A percentile compares a stretch with the other conserved stretches of the same genome.
phyloP scores from a whole-genome alignment of 2,113 vertebrate genomes.

The Sphaerodactylus townsendi region DNA sequence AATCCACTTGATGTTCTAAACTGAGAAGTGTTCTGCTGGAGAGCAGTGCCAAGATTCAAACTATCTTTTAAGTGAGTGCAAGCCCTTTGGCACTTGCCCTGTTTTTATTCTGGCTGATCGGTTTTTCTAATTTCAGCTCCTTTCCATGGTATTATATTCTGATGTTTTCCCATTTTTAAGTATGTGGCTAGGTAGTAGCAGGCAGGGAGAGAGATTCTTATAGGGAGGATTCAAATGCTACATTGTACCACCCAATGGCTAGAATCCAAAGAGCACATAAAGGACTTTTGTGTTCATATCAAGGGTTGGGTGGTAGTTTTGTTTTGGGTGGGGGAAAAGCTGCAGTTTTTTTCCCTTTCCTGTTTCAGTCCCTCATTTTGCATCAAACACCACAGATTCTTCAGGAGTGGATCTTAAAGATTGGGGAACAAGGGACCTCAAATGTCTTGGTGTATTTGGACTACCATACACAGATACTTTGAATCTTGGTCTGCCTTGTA shows the following conservation, averaged over 20 bases:
- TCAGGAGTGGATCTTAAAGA: neutral
- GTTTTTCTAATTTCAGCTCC: neutral
- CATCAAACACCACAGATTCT: neutral
- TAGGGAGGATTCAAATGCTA: too few relatives aligned
- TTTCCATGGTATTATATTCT: neutral
- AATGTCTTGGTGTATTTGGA: neutral
- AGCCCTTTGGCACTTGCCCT: neutral
- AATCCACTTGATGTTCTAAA: constrained; percentile 1
- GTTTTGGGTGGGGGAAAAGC: neutral
- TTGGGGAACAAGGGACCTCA: neutral
- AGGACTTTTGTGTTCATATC: neutral
- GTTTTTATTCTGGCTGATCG: neutral
- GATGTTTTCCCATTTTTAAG: neutral
- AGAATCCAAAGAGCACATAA: neutral
- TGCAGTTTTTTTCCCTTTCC: neutral
- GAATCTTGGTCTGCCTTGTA: neutral
- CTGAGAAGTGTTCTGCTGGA: neutral
- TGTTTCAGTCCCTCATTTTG: neutral
- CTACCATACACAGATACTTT: neutral
- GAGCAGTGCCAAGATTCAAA: neutral
- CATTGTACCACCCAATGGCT: neutral
- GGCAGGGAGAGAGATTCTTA: neutral
- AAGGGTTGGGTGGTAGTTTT: neutral
- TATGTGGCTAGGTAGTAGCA: neutral
- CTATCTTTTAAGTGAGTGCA: neutral